Percentiles rank a stretch among this genome's conserved stretches.
phyloP scores from a whole-genome alignment of 2,113 vertebrate genomes.

The Echinops telfairi region DNA sequence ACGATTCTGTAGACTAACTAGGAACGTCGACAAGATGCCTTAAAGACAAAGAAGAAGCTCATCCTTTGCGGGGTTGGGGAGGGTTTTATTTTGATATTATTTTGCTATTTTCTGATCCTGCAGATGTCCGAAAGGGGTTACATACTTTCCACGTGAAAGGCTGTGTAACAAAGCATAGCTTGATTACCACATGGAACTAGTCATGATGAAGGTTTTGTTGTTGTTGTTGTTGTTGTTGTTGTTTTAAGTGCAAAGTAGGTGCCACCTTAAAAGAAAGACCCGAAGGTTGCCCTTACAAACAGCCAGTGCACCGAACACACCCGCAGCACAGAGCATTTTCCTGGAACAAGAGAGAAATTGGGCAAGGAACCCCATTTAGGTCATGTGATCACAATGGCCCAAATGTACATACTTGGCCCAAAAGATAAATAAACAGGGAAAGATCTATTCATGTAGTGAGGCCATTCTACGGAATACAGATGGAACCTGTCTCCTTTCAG shows the following conservation, averaged over 20 bases:
- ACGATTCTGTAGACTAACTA: not conserved
- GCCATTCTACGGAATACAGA: not conserved
- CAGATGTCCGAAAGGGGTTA: not conserved
- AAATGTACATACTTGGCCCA: not conserved
- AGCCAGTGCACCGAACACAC: not conserved
- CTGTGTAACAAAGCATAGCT: not conserved
- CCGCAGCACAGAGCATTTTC: not conserved
- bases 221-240: too few relatives aligned
- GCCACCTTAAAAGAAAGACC: not conserved
- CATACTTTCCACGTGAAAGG: conserved; percentile 3
- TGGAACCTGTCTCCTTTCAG: not conserved
- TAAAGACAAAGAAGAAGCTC: not conserved
- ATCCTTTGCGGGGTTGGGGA: not conserved
- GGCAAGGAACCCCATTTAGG: not conserved
- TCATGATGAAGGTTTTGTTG: not conserved
- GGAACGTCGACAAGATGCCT: not conserved
- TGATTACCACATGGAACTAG: not conserved
- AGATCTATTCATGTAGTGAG: not conserved
- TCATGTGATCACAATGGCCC: not conserved
- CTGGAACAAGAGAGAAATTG: conserved; percentile 17
- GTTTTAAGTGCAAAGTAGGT: not conserved
- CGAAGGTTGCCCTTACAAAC: not conserved
- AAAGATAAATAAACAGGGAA: not conserved
- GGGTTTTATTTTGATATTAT: not conserved
- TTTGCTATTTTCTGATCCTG: not conserved